Conservation (phyloP, 1,140 invertebrate genomes). For the Gryllus bimaculatus region DNA sequence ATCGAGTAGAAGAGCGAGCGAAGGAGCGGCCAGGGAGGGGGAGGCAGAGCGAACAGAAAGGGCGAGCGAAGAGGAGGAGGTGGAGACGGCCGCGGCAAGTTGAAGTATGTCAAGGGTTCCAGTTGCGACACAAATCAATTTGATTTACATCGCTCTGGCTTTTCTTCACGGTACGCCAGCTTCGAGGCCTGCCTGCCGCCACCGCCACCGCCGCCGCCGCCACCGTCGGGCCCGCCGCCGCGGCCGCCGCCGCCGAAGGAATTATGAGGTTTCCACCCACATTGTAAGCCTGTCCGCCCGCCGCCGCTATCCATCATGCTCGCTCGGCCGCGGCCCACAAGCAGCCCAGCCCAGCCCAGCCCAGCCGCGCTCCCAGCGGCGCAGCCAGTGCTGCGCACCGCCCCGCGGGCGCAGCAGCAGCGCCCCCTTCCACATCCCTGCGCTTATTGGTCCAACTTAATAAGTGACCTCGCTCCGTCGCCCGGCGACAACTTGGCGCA, state of each 20-base stretch:
- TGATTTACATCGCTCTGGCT: neutral
- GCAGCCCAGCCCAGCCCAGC: too few relatives aligned
- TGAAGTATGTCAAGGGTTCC: neutral
- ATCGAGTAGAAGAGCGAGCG: neutral
- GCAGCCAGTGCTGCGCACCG: too few relatives aligned
- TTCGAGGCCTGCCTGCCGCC: neutral
- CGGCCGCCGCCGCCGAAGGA: neutral
- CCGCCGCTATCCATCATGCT: neutral
- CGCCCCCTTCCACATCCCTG: neutral
- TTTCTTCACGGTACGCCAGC: neutral
- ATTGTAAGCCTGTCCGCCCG: slow-evolving; percentile 2
- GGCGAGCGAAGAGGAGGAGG: too few relatives aligned
- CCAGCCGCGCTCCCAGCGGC: too few relatives aligned
- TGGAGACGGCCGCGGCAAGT: neutral
- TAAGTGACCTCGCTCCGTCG: neutral
- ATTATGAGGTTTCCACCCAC: slow-evolving; percentile 3
- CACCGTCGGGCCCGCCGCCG: neutral
- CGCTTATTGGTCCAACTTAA: neutral
- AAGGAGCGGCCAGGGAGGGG: neutral
- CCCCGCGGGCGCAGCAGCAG: too few relatives aligned
- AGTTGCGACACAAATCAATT: slow-evolving; percentile 1
- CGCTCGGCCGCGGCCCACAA: neutral
- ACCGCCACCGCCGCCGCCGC: too few relatives aligned
- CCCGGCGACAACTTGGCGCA: neutral
- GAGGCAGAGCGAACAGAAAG: too few relatives aligned